A percentile compares a stretch with the other conserved stretches of the same genome.
Conservation (phyloP, 2,797 vertebrate genomes). For the Melanotaenia nigrans region DNA sequence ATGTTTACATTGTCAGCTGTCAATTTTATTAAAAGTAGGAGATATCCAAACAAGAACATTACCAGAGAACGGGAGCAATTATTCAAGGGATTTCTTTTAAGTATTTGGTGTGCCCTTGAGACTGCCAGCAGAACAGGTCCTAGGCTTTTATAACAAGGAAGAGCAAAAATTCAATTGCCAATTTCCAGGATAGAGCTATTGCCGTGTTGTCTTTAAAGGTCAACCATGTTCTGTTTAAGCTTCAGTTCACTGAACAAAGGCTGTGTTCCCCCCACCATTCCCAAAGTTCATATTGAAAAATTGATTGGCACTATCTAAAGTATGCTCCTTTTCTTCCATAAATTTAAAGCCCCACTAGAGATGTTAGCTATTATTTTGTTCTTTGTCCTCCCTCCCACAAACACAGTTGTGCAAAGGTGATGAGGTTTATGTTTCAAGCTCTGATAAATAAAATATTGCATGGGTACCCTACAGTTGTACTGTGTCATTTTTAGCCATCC, state of each 20-base stretch:
- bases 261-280: neutral
- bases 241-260: conserved; percentile 22
- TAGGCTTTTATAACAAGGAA: conserved; percentile 32
- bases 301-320: conserved; percentile 9
- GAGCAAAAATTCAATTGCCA: conserved; percentile 24
- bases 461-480: too few relatives aligned
- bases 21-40: neutral
- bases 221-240: conserved; percentile 18
- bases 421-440: too few relatives aligned
- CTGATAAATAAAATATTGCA: too few relatives aligned
- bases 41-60: neutral
- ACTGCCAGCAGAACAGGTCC: neutral
- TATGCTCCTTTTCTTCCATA: neutral
- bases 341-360: neutral
- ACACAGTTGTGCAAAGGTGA: too few relatives aligned
- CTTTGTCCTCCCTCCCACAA: too few relatives aligned
- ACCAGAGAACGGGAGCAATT: conserved; percentile 4
- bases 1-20: conserved; percentile 2
- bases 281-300: conserved; percentile 10
- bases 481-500: too few relatives aligned
- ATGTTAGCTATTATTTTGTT: too few relatives aligned
- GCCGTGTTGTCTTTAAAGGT: conserved; percentile 35
- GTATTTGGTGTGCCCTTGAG: neutral
- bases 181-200: conserved; percentile 17
- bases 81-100: neutral